Percentiles rank a stretch among this genome's conserved stretches.
These are phyloP conservation scores for Drosophila nebulosa DNA, from an alignment of 1,140 invertebrate species.

Conservation along the genomic window DNA sequence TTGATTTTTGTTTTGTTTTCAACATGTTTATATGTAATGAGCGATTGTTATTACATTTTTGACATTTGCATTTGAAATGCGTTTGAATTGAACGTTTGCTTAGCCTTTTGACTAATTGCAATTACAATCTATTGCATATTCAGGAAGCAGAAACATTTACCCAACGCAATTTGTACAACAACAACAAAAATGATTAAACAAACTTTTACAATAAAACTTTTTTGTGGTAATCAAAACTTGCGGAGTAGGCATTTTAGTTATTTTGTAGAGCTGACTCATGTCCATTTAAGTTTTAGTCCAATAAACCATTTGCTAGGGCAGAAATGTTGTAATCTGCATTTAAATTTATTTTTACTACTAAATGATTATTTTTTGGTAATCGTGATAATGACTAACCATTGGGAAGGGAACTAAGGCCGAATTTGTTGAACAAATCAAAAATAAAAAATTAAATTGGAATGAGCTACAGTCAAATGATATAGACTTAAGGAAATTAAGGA, in stretches of 20 bases:
- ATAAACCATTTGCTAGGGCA: background rate
- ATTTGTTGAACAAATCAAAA: background rate
- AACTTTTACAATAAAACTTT: background rate
- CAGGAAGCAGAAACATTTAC: background rate
- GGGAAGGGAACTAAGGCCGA: background rate
- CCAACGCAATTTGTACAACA: background rate
- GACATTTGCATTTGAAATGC: constrained; percentile 15
- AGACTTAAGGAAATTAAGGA: too few relatives aligned
- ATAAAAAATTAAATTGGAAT: too few relatives aligned
- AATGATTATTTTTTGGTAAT: background rate
- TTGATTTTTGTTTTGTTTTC: constrained; percentile 1
- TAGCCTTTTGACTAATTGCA: constrained; percentile 15
- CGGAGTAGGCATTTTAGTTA: background rate
- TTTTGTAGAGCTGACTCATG: background rate
- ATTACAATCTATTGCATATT: constrained; percentile 9
- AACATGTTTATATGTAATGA: background rate
- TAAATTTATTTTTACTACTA: background rate
- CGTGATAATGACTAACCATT: background rate
- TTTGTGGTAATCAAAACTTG: background rate
- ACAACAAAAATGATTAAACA: background rate
- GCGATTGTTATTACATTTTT: constrained; percentile 17
- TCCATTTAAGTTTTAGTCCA: background rate
- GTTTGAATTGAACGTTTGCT: background rate
- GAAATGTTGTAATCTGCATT: background rate
- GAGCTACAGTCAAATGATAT: too few relatives aligned